Percentiles rank a stretch among this genome's conserved stretches.
These are phyloP conservation scores for Martes flavigula DNA, from an alignment of 2,797 vertebrate genomes.

Conservation along the genomic window DNA sequence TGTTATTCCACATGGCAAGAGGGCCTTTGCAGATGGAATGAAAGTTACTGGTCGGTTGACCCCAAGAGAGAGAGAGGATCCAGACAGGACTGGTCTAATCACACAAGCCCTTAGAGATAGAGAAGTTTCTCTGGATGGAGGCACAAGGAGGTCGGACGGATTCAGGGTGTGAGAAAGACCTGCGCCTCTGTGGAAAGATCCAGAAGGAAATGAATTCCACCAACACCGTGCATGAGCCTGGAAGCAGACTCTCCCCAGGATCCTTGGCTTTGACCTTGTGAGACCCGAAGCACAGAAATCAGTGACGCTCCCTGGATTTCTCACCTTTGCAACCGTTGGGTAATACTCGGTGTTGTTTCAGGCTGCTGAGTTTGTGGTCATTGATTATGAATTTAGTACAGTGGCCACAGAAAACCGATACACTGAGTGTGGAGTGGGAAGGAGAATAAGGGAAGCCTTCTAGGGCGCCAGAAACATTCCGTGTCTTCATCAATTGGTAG, in stretches of 20 bases:
- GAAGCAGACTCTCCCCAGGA: background rate
- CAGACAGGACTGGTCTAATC: background rate
- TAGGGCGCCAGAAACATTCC: background rate
- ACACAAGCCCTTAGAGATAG: background rate
- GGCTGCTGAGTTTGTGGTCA: background rate
- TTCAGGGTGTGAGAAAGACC: background rate
- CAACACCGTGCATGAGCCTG: background rate
- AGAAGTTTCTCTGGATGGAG: background rate
- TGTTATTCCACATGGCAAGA: background rate
- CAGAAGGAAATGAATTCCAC: background rate
- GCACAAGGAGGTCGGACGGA: background rate
- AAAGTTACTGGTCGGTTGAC: background rate
- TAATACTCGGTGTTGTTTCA: background rate
- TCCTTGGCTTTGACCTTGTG: background rate
- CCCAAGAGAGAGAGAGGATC: background rate
- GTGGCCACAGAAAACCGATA: background rate
- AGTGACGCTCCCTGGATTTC: background rate
- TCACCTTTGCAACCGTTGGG: background rate
- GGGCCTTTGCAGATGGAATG: background rate
- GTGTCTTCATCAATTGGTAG: background rate
- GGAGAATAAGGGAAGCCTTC: background rate
- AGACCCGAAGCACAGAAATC: background rate
- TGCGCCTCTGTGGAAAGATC: background rate
- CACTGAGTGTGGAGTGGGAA: background rate
- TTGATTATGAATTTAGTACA: background rate